These are phyloP conservation scores for Fringilla coelebs DNA, from an alignment of 2,797 vertebrate species.

Conservation along the genomic window DNA sequence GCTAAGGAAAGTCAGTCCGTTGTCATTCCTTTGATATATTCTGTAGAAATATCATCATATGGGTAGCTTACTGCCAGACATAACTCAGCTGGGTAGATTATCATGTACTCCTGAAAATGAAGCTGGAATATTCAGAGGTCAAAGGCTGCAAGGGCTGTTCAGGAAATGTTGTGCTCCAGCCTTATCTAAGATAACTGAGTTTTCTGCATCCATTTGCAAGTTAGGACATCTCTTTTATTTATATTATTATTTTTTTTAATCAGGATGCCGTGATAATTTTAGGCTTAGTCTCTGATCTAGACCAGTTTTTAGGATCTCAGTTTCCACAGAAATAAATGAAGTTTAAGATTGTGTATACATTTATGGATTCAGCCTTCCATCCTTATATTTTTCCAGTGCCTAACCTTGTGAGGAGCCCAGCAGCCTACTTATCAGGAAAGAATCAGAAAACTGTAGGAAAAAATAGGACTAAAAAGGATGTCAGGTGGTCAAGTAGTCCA, in stretches of 20 bases:
- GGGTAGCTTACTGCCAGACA: neutral
- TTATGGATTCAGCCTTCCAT: neutral
- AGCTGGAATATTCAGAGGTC: neutral
- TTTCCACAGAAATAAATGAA: neutral
- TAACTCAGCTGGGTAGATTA: neutral
- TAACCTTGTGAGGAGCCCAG: neutral
- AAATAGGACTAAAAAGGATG: constrained; percentile 1
- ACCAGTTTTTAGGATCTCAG: neutral
- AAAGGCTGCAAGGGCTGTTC: neutral
- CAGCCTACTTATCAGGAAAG: neutral
- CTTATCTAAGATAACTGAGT: neutral
- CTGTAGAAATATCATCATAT: neutral
- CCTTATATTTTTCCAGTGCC: neutral
- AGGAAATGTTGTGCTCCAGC: neutral
- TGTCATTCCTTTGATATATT: neutral
- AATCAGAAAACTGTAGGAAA: constrained; percentile 1
- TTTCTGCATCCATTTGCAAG: neutral
- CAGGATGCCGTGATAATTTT: neutral
- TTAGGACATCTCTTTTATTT: neutral
- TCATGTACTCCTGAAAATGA: neutral
- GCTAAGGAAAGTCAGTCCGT: neutral
- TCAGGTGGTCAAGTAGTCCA: constrained; percentile 40
- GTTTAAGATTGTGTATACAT: neutral
- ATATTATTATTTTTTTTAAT: neutral
- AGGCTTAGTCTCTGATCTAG: neutral